Percentiles rank a stretch among this genome's conserved stretches.
phyloP scores from a whole-genome alignment of 1,140 invertebrate genomes.

The Lerema accius region DNA sequence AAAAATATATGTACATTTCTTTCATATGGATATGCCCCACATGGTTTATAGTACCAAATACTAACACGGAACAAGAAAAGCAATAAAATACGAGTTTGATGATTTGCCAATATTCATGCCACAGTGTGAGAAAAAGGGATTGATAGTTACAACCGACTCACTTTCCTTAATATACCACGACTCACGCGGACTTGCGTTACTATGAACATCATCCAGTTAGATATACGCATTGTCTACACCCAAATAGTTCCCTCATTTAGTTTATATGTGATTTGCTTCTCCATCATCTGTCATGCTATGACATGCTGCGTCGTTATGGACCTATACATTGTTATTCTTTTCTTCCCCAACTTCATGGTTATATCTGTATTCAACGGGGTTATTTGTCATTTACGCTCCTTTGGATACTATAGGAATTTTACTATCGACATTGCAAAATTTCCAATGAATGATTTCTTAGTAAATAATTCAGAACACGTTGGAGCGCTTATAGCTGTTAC shows the following conservation, averaged over 20 bases:
- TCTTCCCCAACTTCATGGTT: conserved; percentile 25
- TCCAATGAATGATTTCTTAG: conserved; percentile 8
- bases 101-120: too few relatives aligned
- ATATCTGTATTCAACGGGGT: conserved; percentile 38
- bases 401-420: conserved; percentile 47
- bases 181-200: too few relatives aligned
- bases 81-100: too few relatives aligned
- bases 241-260: conserved; percentile 13
- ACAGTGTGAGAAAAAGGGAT: too few relatives aligned
- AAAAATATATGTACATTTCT: too few relatives aligned
- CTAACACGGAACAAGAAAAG: too few relatives aligned
- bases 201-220: not conserved
- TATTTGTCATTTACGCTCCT: conserved; percentile 49
- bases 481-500: too few relatives aligned
- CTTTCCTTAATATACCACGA: too few relatives aligned
- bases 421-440: conserved; percentile 19
- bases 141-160: too few relatives aligned
- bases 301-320: conserved; percentile 21
- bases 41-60: too few relatives aligned
- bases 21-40: too few relatives aligned
- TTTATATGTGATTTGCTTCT: conserved; percentile 3
- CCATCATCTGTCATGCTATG: conserved; percentile 21
- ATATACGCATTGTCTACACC: not conserved
- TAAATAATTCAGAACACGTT: conserved; percentile 8
- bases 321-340: conserved; percentile 29